Percentiles rank a stretch among this genome's conserved stretches.
Evolutionary conservation across 2,113 vertebrate genomes (phyloP).

Genomic region (Bagarius yarrelli): DNA sequence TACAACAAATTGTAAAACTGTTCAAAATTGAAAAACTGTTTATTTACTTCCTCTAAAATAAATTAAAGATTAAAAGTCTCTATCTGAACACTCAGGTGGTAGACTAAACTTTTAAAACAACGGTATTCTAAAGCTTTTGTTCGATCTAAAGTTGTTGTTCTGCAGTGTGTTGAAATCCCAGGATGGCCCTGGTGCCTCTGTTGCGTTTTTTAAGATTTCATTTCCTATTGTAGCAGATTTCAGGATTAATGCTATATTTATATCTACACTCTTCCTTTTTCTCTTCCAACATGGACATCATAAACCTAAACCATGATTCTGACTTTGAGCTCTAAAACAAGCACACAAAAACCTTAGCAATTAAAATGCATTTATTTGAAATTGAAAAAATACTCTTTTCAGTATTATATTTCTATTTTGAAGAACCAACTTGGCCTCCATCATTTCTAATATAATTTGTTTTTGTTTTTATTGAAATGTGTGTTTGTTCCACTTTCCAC

Average conservation of each 20-base stretch:
- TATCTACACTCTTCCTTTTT: constrained; percentile 5
- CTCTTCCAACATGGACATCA: not conserved
- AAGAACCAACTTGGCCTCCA: not conserved
- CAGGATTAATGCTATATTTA: not conserved
- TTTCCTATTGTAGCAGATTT: too few relatives aligned
- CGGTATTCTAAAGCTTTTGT: too few relatives aligned
- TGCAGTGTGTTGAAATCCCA: not conserved
- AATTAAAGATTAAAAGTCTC: too few relatives aligned
- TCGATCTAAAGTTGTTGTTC: not conserved
- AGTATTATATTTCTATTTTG: constrained; percentile 10
- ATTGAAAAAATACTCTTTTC: not conserved
- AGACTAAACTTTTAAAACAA: too few relatives aligned
- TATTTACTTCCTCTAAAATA: too few relatives aligned
- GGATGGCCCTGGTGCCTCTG: not conserved
- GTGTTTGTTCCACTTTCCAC: constrained; percentile 16
- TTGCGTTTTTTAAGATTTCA: not conserved
- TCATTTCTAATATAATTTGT: not conserved
- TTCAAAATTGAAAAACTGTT: too few relatives aligned
- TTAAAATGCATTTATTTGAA: not conserved
- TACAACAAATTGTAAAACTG: too few relatives aligned
- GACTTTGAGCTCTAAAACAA: not conserved
- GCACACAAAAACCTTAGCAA: constrained; percentile 6
- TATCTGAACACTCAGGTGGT: too few relatives aligned
- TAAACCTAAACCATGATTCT: not conserved
- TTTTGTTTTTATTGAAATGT: not conserved